A percentile compares a stretch with the other conserved stretches of the same genome.
phyloP scores from a whole-genome alignment of 2,113 vertebrate genomes.

The Eolophus roseicapilla region DNA sequence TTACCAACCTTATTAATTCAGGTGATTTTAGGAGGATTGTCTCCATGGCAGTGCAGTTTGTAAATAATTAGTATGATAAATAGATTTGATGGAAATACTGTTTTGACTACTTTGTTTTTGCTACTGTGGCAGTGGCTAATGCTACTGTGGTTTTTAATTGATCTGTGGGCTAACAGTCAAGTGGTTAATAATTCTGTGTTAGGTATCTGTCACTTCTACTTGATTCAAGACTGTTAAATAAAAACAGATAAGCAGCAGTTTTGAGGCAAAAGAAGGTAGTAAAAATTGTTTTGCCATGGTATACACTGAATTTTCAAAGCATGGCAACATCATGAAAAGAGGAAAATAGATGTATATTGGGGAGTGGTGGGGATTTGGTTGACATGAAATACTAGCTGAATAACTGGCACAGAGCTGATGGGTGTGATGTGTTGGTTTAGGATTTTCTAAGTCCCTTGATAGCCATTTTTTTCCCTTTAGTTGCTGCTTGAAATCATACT shows the following conservation, averaged over 20 bases:
- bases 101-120: not conserved
- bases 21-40: slow-evolving; percentile 21
- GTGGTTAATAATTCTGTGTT: not conserved
- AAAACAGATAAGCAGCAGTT: not conserved
- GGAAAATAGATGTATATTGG: not conserved
- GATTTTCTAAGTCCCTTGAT: not conserved
- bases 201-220: not conserved
- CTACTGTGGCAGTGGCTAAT: not conserved
- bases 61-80: slow-evolving; percentile 13
- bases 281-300: not conserved
- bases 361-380: not conserved
- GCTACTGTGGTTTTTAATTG: not conserved
- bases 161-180: not conserved
- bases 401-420: not conserved
- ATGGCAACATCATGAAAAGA: not conserved
- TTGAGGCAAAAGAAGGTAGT: not conserved
- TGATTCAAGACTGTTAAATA: not conserved
- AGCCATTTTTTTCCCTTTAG: not conserved
- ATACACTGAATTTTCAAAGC: not conserved
- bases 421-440: not conserved
- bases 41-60: slow-evolving; percentile 37
- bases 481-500: not conserved
- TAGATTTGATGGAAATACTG: not conserved
- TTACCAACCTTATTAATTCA: slow-evolving; percentile 59
- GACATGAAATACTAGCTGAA: not conserved